Base-by-base conservation (phyloP, 2,797 vertebrate species). In the Threskiornis aethiopicus region DNA sequence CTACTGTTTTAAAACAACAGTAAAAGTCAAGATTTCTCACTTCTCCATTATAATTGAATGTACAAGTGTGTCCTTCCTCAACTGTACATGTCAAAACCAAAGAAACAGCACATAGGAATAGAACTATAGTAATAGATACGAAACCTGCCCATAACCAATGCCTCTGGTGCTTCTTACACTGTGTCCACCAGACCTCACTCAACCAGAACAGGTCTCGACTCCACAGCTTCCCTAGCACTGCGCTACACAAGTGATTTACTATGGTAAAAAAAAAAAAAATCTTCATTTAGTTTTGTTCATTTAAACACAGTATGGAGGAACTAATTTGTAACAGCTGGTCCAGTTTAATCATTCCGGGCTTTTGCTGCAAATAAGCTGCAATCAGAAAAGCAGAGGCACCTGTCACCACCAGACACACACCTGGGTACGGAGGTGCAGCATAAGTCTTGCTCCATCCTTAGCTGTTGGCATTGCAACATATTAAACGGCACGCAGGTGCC, bases 111-210 rank as follows among this genome's bases (percentile, higher is more conserved):
- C 1, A 35, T 0, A 81, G 52, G 4, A 64, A 44, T 0, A 62
- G 5, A 55, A 25, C 7, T 39, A 6, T 0, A 65, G 20, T 4
- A 70, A 31, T 0, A 67, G 16, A 31, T 1, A 57, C 0, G 1
- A 88, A 61, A 59, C 1, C 12, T 64, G 17, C 9, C 55, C 49
- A 16, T 6, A 49, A 5, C 22, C 7, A 1, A 13, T 8, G 25
- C 8, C 41, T 37, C n/a, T 13, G 28, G 6, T 66, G 17, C 12
- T 77, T 37, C 11, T 41, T 33, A 29, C 0, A 1, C 59, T 15
- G 25, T 2, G 4, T 7, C 35, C 78, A 58, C 21, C 49, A 44
- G 1, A 46, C 8, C 42, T 57, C 29, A 2, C 41, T 39, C 0
- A 0, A 10, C 2, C n/a, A 47, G 6, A 78, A 0, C 18, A 37